Evolutionary conservation across 2,797 vertebrate species (phyloP).

Genomic region (Podargus strigoides): DNA sequence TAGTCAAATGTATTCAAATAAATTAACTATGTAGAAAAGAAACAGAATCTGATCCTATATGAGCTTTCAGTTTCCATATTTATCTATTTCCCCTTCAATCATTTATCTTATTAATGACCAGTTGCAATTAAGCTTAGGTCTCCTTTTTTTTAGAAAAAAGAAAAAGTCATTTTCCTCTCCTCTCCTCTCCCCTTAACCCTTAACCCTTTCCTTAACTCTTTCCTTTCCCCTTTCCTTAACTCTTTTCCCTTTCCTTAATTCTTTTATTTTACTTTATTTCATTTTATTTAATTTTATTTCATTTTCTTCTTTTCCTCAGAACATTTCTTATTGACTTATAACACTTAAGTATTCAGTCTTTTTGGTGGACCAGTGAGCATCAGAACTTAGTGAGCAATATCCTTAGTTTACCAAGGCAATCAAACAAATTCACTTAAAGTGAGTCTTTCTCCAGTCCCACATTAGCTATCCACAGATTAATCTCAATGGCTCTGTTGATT

Average conservation of each 20-base stretch:
- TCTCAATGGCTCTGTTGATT: not conserved
- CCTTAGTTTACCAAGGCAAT: not conserved
- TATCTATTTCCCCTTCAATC: not conserved
- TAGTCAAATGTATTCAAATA: not conserved
- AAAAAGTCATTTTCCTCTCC: too few relatives aligned
- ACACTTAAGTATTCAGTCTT: not conserved
- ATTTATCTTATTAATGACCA: not conserved
- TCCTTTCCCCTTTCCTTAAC: too few relatives aligned
- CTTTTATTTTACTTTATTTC: too few relatives aligned
- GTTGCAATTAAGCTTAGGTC: not conserved
- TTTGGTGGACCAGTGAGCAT: not conserved
- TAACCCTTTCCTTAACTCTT: too few relatives aligned
- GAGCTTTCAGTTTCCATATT: not conserved
- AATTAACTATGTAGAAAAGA: not conserved
- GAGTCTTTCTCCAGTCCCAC: not conserved
- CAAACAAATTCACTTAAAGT: not conserved
- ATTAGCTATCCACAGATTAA: not conserved
- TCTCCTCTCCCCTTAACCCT: too few relatives aligned
- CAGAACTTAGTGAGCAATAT: not conserved
- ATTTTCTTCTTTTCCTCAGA: not conserved
- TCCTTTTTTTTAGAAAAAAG: too few relatives aligned
- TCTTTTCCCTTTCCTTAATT: too few relatives aligned
- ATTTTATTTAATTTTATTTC: too few relatives aligned
- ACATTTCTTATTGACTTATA: not conserved
- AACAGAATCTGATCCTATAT: not conserved